Evolutionary conservation across 2,888 invertebrate species (phyloP).

Genomic region (Tetragonula carbonaria): DNA sequence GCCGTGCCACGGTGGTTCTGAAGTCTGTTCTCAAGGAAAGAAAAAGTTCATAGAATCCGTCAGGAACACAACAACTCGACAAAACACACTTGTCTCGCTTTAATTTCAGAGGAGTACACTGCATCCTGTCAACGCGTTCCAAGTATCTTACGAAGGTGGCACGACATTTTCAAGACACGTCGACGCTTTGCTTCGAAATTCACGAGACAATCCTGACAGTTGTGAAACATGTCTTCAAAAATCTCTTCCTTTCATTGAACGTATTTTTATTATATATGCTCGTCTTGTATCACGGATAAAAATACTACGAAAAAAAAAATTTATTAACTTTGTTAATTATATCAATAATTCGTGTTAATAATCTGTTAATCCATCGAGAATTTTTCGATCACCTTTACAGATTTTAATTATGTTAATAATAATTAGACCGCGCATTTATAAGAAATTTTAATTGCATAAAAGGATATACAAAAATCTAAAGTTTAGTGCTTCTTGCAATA

Average conservation of each 20-base stretch:
- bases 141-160: constrained; percentile 8
- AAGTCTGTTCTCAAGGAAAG: constrained; percentile 28
- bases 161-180: not conserved
- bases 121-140: constrained; percentile 4
- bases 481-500: too few relatives aligned
- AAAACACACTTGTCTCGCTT: constrained; percentile 26
- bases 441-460: too few relatives aligned
- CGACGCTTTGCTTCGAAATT: not conserved
- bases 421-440: too few relatives aligned
- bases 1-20: not conserved
- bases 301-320: not conserved
- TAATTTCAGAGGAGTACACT: constrained; percentile 32
- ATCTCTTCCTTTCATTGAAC: too few relatives aligned
- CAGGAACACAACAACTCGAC: constrained; percentile 31
- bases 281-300: not conserved
- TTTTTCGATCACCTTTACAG: too few relatives aligned
- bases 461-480: too few relatives aligned
- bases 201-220: constrained; percentile 15
- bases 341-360: too few relatives aligned
- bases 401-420: too few relatives aligned
- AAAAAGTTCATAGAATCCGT: constrained; percentile 27
- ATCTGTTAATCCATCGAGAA: too few relatives aligned
- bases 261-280: not conserved
- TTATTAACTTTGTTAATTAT: not conserved
- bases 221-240: not conserved